Evolutionary conservation across 2,113 vertebrate species (phyloP).

Genomic region (Scophthalmus maximus): DNA sequence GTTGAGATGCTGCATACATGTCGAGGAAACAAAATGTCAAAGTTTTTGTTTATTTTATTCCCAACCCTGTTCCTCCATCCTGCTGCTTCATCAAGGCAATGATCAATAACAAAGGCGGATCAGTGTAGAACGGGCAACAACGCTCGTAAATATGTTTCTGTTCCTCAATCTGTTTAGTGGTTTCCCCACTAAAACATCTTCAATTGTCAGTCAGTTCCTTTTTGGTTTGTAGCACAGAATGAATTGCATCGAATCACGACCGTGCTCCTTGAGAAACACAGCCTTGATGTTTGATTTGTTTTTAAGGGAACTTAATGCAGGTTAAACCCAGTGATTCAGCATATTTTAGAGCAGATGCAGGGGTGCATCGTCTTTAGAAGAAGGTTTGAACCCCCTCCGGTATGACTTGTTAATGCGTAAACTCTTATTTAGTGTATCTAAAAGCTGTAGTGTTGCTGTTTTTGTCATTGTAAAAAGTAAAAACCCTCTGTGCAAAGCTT

Average conservation of each 20-base stretch:
- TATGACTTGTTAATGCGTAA: neutral
- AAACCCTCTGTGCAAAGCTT: slow-evolving; percentile 3
- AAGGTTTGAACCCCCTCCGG: neutral
- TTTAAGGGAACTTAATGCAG: neutral
- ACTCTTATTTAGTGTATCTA: neutral
- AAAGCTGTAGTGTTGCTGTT: neutral
- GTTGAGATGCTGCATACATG: neutral
- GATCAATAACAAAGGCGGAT: neutral
- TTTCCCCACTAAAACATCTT: slow-evolving; percentile 6
- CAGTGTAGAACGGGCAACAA: too few relatives aligned
- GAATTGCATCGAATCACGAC: neutral
- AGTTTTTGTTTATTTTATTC: neutral
- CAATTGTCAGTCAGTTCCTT: neutral
- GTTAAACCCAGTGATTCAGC: neutral
- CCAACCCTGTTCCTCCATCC: neutral
- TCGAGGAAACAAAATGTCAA: neutral
- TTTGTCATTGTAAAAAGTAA: neutral
- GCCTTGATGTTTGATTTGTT: neutral
- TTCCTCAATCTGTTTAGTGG: neutral
- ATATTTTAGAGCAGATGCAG: neutral
- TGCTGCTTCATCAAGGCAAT: neutral
- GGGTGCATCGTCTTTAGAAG: too few relatives aligned
- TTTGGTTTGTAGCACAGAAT: neutral
- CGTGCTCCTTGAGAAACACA: neutral
- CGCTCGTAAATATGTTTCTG: neutral